Percentiles rank a stretch among this genome's conserved stretches.
Evolutionary conservation across 1,140 invertebrate genomes (phyloP).

Genomic region (Cydia strobilella): DNA sequence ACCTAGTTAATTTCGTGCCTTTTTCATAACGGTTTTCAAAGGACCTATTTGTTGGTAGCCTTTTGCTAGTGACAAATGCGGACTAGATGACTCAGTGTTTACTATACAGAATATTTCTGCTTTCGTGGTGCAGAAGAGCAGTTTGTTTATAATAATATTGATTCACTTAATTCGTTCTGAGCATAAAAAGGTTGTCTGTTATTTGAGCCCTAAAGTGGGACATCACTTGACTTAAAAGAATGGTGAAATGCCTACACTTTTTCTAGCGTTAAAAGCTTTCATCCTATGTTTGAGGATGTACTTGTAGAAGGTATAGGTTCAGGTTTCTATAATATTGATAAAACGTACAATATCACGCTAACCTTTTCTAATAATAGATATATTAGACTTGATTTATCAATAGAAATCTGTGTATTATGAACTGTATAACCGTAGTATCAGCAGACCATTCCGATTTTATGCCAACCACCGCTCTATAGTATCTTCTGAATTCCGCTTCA

Average conservation of each 20-base stretch:
- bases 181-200: background rate
- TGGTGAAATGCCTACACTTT: background rate
- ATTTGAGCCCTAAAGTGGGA: background rate
- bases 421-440: too few relatives aligned
- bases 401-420: too few relatives aligned
- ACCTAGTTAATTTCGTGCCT: slow-evolving; percentile 33
- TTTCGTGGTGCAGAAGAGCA: background rate
- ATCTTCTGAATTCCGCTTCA: too few relatives aligned
- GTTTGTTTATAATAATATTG: background rate
- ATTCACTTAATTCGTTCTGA: background rate
- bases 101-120: background rate
- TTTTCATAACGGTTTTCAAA: slow-evolving; percentile 15
- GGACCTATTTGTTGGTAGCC: background rate
- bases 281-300: too few relatives aligned
- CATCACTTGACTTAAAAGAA: background rate
- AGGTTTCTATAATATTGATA: too few relatives aligned
- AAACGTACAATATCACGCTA: too few relatives aligned
- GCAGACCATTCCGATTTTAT: too few relatives aligned
- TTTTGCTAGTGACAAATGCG: background rate
- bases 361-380: too few relatives aligned
- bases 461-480: too few relatives aligned
- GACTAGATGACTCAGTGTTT: slow-evolving; percentile 18
- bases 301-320: too few relatives aligned
- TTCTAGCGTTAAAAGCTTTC: too few relatives aligned
- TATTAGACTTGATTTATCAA: too few relatives aligned